phyloP scores from a whole-genome alignment of 2,113 vertebrate genomes.

The Equus quagga region DNA sequence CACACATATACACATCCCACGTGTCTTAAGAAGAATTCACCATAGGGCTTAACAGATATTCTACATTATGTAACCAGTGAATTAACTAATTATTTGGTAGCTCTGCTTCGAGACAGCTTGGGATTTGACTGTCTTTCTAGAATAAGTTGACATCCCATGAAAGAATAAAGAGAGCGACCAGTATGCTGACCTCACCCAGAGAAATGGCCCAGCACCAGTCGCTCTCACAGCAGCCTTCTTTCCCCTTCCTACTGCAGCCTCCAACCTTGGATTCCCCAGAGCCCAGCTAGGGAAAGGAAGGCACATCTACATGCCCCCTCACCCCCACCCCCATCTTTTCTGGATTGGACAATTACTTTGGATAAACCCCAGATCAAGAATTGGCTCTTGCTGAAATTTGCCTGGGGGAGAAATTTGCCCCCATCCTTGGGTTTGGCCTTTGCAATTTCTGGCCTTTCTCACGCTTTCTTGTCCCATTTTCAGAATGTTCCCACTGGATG shows the following conservation, averaged over 20 bases:
- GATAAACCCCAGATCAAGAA: neutral
- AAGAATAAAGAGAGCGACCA: neutral
- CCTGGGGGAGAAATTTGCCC: neutral
- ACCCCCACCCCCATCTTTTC: neutral
- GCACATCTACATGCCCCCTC: no score
- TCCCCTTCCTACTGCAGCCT: neutral
- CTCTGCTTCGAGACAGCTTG: neutral
- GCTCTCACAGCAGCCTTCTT: neutral
- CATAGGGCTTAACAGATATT: neutral
- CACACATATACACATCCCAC: neutral
- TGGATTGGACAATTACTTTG: neutral
- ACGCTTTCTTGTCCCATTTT: neutral
- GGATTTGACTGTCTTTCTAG: neutral
- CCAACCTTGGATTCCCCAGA: neutral
- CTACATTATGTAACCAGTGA: neutral
- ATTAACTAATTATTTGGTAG: conserved; percentile 15
- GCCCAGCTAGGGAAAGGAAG: neutral
- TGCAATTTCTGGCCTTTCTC: conserved; percentile 55
- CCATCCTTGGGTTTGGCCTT: neutral
- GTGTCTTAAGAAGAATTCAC: neutral
- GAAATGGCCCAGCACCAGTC: neutral
- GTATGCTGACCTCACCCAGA: fast-evolving
- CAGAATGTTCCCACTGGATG: neutral
- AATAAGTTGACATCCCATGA: neutral
- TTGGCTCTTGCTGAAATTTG: neutral